Conservation (phyloP, 1,140 invertebrate species). For the Forficula auricularia region DNA sequence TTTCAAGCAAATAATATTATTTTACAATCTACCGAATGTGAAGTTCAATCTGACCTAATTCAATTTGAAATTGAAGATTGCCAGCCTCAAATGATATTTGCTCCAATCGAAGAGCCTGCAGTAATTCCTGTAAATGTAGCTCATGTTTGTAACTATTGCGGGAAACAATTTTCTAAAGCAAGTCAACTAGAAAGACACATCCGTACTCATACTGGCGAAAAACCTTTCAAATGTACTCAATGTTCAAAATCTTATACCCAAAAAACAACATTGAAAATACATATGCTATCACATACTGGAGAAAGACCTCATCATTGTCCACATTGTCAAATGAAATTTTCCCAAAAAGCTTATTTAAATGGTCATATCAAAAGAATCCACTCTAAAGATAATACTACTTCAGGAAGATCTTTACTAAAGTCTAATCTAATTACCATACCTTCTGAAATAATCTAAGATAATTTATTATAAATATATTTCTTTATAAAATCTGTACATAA, state of each 20-base stretch:
- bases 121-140: too few relatives aligned
- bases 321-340: conserved; percentile 33
- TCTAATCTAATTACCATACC: too few relatives aligned
- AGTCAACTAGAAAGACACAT: conserved; percentile 25
- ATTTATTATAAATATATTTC: too few relatives aligned
- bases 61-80: too few relatives aligned
- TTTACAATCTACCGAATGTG: neutral
- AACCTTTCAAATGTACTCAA: conserved; percentile 44
- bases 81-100: too few relatives aligned
- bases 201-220: conserved; percentile 38
- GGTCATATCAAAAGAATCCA: conserved; percentile 39
- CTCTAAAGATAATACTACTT: conserved; percentile 12
- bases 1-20: neutral
- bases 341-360: conserved; percentile 41
- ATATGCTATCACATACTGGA: conserved; percentile 27
- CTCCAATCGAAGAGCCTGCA: too few relatives aligned
- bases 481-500: too few relatives aligned
- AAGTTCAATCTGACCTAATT: neutral
- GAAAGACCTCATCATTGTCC: conserved; percentile 32
- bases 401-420: neutral
- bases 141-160: conserved; percentile 25
- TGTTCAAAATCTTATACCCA: conserved; percentile 42
- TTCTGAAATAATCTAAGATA: too few relatives aligned
- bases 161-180: conserved; percentile 25
- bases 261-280: conserved; percentile 16